Evolutionary conservation across 2,888 invertebrate genomes (phyloP).

Genomic region (Actias luna): DNA sequence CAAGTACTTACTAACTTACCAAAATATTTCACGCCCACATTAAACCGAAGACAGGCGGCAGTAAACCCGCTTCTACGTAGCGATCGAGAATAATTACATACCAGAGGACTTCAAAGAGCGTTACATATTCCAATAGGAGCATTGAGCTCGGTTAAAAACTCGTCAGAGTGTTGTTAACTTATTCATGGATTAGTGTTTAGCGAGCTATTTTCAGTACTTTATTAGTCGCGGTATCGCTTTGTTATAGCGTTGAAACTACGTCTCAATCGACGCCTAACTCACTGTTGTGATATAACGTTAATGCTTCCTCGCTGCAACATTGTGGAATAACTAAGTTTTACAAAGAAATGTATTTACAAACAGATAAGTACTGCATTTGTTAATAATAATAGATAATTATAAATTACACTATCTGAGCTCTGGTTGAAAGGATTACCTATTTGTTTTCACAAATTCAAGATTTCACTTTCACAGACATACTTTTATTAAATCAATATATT

Average conservation of each 20-base stretch:
- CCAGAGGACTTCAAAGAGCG: conserved; percentile 19
- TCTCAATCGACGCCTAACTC: neutral
- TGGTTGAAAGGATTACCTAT: no score
- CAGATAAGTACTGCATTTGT: neutral
- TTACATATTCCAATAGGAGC: conserved; percentile 13
- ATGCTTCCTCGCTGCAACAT: neutral
- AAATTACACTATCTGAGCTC: no score
- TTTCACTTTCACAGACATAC: no score
- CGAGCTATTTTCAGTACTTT: conserved; percentile 1
- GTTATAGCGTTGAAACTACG: neutral
- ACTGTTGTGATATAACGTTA: neutral
- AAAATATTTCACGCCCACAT: conserved; percentile 20
- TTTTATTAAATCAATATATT: no score
- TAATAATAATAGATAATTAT: neutral
- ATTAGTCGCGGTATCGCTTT: neutral
- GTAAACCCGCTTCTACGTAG: conserved; percentile 21
- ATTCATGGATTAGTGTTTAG: conserved; percentile 2
- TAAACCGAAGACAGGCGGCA: conserved; percentile 18
- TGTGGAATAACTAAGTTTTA: neutral
- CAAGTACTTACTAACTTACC: conserved; percentile 12
- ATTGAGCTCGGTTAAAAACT: conserved; percentile 3
- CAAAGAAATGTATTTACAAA: neutral
- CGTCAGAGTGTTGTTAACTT: conserved; percentile 6
- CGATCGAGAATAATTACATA: conserved; percentile 11
- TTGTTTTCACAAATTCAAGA: no score